Base-by-base conservation (phyloP, 1,140 invertebrate species). In the Conus betulinus region DNA sequence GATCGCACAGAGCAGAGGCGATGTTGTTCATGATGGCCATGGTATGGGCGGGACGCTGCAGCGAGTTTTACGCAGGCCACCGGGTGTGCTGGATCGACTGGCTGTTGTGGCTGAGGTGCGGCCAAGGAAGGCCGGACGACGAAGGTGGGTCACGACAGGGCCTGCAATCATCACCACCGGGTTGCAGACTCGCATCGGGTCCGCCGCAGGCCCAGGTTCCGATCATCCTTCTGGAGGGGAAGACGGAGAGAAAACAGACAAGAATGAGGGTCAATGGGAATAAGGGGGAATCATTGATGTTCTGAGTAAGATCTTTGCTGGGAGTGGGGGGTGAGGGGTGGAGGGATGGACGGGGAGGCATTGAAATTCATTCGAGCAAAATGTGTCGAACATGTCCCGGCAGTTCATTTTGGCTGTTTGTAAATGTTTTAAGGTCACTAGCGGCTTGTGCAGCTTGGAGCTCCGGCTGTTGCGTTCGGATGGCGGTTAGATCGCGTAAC, bases 41-140 rank as follows among this genome's bases (percentile, higher is more conserved):
- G n/a, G 83, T 91, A 93, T n/a, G 13, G 92, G 90, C 10, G 93
- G 91, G 1, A 92, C 91, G n/a, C 85, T 91, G 91, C 6, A 92
- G 89, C 13, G 91, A 89, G 85, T 94, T 93, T 87, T 93, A 94
- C 55, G 55, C 5, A 88, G 39, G 1, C 93, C 93, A 7, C 67
- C 93, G 78, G n/a, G n/a, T n/a, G 88, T 94, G 92, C 89, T 94
- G 93, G 13, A 94, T 89, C 81, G 92, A 92, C 15, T 90, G 87
- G 85, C 93, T 92, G 76, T 92, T 92, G 52, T 88, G 84, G 5
- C 91, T 82, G 52, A 94, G 81, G n/a, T n/a, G 25, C 90, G 91
- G 0, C 93, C 94, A 17, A 94, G 90, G 87, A 94, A 94, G 11
- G 93, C 88, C 20, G 91, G 86, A n/a, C n/a, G 55, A 93, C 91